Base-by-base conservation (phyloP, 2,888 invertebrate genomes). In the Chrysolina oricalcia region DNA sequence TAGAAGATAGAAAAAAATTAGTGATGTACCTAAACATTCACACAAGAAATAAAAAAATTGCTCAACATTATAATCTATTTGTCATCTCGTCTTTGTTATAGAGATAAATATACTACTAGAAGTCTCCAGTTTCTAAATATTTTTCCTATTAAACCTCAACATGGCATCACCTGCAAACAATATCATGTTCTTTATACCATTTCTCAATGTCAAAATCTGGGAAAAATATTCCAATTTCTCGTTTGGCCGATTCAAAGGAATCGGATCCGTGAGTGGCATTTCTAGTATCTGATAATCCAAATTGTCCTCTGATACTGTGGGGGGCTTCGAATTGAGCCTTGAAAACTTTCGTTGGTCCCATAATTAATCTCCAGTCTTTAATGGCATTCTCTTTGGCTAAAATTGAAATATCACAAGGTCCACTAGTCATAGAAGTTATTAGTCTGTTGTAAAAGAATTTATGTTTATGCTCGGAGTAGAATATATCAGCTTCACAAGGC, bases 231-330 rank as follows among this genome's bases (percentile, higher is more conserved):
- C 90, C 88, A 62, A 97, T 96, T 90, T 98, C 98, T 74, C 92
- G 90, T 79, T 89, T 88, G 0, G 94, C 96, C 8, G 96, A 94
- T 84, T 92, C 90, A 59, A 89, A 87, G 0, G 95, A 95, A 91
- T 96, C 96, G 86, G 98, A 97, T 17, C 98, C 98, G 90, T 98
- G 98, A 11, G 95, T 94, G 1, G 96, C 97, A 90, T 98, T 98
- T 83, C 98, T 92, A 0, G 98, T 98, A 87, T 98, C 98, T 0
- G 98, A 96, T 19, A 98, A 90, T 0, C 98, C 98, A 90, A 94
- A 97, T 85, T 91, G 90, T 1, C 96, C 96, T 82, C 98, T 90
- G 77, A 98, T 93, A 70, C 94, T 93, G 70, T 93, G 87, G 0
- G 97, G 97, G 71, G 93, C 92, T 73, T 92, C 92, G 85, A 93